Evolutionary conservation across 2,888 invertebrate genomes (phyloP).

Genomic region (Pollenia angustigena): DNA sequence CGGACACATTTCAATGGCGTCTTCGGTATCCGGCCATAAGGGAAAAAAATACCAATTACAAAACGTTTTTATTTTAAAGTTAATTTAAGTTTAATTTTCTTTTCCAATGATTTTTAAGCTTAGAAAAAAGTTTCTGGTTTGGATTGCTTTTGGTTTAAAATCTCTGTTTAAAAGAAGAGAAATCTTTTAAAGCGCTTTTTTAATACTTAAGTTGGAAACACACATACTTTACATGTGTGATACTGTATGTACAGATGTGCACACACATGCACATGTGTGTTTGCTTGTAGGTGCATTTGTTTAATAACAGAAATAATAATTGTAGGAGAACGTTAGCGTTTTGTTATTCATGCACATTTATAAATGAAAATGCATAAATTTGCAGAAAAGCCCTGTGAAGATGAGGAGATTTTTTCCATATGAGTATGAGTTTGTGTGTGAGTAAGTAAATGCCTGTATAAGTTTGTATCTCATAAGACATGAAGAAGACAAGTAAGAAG

Average conservation of each 20-base stretch:
- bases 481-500: slow-evolving; percentile 50
- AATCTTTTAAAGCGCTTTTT: not conserved
- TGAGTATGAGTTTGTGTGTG: not conserved
- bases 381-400: slow-evolving; percentile 1
- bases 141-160: not conserved
- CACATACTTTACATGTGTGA: too few relatives aligned
- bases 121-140: too few relatives aligned
- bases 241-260: not conserved
- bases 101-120: too few relatives aligned
- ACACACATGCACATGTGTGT: not conserved
- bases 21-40: too few relatives aligned
- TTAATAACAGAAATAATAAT: slow-evolving; percentile 58
- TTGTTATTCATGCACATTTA: slow-evolving; percentile 34
- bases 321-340: slow-evolving; percentile 51
- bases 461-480: slow-evolving; percentile 41
- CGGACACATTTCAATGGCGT: too few relatives aligned
- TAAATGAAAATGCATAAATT: slow-evolving; percentile 56
- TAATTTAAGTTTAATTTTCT: too few relatives aligned
- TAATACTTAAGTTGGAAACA: not conserved
- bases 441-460: not conserved
- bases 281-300: not conserved
- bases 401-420: not conserved
- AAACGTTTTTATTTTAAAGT: too few relatives aligned
- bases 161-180: not conserved
- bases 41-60: too few relatives aligned